A percentile compares a stretch with the other conserved stretches of the same genome.
These are phyloP conservation scores for Pholis gunnellus DNA, from an alignment of 2,113 vertebrate species.

Conservation along the genomic window DNA sequence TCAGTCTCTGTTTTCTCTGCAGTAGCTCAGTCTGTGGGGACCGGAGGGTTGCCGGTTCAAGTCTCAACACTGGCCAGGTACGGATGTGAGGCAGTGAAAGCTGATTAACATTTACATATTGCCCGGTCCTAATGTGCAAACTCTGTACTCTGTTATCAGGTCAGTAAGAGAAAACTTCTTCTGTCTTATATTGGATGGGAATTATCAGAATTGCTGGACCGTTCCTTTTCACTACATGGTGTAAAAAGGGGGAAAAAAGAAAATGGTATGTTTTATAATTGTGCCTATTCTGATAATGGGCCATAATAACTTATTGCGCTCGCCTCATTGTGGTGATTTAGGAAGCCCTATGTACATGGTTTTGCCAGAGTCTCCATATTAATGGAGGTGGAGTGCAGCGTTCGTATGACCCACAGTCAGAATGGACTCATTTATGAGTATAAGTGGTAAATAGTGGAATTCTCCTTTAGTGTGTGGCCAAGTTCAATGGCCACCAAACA, in stretches of 20 bases:
- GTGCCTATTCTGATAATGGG: neutral
- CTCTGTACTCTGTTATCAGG: neutral
- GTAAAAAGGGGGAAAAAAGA: neutral
- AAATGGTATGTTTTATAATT: neutral
- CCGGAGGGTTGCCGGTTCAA: too few relatives aligned
- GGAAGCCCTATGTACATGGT: neutral
- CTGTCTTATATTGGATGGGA: neutral
- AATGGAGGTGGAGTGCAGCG: neutral
- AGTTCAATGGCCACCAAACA: neutral
- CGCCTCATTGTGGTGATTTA: neutral
- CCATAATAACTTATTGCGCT: neutral
- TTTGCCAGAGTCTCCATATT: neutral
- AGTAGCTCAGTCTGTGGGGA: too few relatives aligned
- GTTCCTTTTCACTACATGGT: fast-evolving
- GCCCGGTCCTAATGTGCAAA: neutral
- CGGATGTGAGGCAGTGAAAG: too few relatives aligned
- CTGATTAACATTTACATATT: too few relatives aligned
- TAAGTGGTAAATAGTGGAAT: neutral
- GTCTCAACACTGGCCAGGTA: too few relatives aligned
- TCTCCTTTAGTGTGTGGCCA: neutral
- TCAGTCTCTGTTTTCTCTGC: too few relatives aligned
- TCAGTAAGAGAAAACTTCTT: neutral
- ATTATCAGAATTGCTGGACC: neutral
- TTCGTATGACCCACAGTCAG: neutral
- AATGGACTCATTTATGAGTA: neutral